Conservation (phyloP, 2,888 invertebrate species). For the Oscheius sp. region DNA sequence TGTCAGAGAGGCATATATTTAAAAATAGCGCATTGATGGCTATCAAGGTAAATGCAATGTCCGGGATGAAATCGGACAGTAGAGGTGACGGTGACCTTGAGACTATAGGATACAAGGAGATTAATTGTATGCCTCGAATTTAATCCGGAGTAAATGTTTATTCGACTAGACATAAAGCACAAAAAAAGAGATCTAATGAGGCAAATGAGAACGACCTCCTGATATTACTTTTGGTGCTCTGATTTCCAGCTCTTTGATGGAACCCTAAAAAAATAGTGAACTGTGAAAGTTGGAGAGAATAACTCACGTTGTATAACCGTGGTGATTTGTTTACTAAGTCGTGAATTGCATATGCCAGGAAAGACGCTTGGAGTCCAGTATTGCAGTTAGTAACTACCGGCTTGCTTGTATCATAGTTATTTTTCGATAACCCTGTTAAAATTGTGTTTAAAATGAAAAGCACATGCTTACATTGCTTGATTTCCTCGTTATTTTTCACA, state of each 20-base stretch:
- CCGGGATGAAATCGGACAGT: conserved; percentile 1
- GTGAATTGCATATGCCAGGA: conserved; percentile 53
- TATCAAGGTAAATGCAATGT: too few species aligned
- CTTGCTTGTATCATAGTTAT: conserved; percentile 33
- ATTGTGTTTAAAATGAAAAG: not conserved
- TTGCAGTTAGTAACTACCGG: conserved; percentile 52
- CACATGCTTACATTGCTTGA: conserved; percentile 39
- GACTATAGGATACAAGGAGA: conserved; percentile 7
- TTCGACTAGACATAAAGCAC: too few species aligned
- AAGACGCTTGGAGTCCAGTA: conserved; percentile 50
- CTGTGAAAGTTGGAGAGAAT: too few species aligned
- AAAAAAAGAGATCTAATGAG: not conserved
- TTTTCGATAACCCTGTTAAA: conserved; percentile 24
- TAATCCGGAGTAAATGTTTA: too few species aligned
- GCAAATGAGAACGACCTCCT: conserved; percentile 54
- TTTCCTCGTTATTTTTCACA: conserved; percentile 40
- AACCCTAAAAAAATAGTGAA: conserved; percentile 46
- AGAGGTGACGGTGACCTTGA: conserved; percentile 17
- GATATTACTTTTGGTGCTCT: conserved; percentile 61
- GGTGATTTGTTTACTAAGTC: conserved; percentile 33
- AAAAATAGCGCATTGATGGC: too few species aligned
- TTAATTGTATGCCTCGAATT: conserved; percentile 14
- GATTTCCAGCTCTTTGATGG: conserved; percentile 63
- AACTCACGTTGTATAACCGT: conserved; percentile 45
- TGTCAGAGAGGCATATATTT: too few species aligned